Conservation (phyloP, 1,140 invertebrate genomes). For the Leguminivora glycinivorella region DNA sequence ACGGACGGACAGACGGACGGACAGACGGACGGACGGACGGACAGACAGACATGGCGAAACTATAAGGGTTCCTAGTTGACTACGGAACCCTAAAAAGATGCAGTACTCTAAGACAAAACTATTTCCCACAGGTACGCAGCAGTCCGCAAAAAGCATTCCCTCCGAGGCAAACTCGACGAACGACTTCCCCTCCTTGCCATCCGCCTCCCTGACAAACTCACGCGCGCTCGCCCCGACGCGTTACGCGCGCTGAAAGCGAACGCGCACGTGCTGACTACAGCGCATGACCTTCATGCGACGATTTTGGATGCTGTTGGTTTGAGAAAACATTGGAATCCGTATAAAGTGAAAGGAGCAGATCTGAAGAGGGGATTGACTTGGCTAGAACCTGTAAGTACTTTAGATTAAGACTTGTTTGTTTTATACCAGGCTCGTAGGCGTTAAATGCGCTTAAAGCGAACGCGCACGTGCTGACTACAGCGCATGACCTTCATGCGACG, state of each 20-base stretch:
- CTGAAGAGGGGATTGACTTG: slow-evolving; percentile 83
- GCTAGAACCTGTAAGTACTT: slow-evolving; percentile 82
- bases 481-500: slow-evolving; percentile 90
- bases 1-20: too few species aligned
- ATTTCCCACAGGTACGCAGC: slow-evolving; percentile 83
- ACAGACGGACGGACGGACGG: too few species aligned
- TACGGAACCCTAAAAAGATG: too few species aligned
- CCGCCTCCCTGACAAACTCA: slow-evolving; percentile 85
- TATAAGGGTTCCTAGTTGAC: too few species aligned
- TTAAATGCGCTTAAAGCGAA: slow-evolving; percentile 85
- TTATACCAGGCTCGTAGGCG: too few species aligned
- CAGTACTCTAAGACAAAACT: not conserved
- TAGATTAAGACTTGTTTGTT: too few species aligned
- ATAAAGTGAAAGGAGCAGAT: slow-evolving; percentile 75
- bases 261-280: slow-evolving; percentile 84
- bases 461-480: slow-evolving; percentile 84
- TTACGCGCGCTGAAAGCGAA: slow-evolving; percentile 85
- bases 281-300: slow-evolving; percentile 90
- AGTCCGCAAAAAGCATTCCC: slow-evolving; percentile 84
- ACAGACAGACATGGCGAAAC: too few species aligned
- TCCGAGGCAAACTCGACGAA: slow-evolving; percentile 95
- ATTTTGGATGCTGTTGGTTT: slow-evolving; percentile 83
- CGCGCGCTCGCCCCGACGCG: slow-evolving; percentile 80
- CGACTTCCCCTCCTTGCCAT: slow-evolving; percentile 92
- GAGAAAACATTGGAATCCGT: slow-evolving; percentile 40